Base-by-base conservation (phyloP, 2,888 invertebrate species). In the Orthonevra nobilis region DNA sequence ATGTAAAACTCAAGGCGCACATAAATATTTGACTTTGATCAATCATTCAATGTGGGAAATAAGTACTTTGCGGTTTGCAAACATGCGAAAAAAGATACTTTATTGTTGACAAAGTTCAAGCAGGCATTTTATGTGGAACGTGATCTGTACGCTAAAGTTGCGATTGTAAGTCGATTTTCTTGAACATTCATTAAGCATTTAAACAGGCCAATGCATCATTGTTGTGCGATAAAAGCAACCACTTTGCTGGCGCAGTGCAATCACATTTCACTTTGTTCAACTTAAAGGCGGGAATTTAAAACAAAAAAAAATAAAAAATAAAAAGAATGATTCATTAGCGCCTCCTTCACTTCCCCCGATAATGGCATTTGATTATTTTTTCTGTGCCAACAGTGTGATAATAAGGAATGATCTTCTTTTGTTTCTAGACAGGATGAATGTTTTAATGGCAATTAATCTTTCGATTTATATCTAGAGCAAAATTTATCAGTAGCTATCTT, bases 341-440 rank as follows among this genome's bases (percentile, higher is more conserved):
- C n/a, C n/a, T n/a, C n/a, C n/a, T n/a, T n/a, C n/a, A n/a, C n/a
- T n/a, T n/a, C n/a, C n/a, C n/a, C n/a, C n/a, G n/a, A n/a, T n/a
- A n/a, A n/a, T n/a, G n/a, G n/a, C n/a, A n/a, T n/a, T n/a, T n/a
- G n/a, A n/a, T n/a, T n/a, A n/a, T n/a, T 42, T 30, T 42, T 19
- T 56, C 32, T 4, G 32, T 46, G 58, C 58, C 58, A 58, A 58
- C 12, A 58, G 30, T 19, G 19, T 20, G 12, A 42, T 30, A 20
- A 30, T 12, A 40, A n/a, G n/a, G n/a, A n/a, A n/a, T n/a, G n/a
- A n/a, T n/a, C n/a, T n/a, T n/a, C n/a, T n/a, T n/a, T n/a, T n/a
- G n/a, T n/a, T n/a, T n/a, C n/a, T n/a, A n/a, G n/a, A n/a, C n/a
- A n/a, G n/a, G n/a, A n/a, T n/a, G n/a, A n/a, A n/a, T n/a, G n/a